Evolutionary conservation across 2,113 vertebrate species (phyloP).

Genomic region (Elephas maximus): DNA sequence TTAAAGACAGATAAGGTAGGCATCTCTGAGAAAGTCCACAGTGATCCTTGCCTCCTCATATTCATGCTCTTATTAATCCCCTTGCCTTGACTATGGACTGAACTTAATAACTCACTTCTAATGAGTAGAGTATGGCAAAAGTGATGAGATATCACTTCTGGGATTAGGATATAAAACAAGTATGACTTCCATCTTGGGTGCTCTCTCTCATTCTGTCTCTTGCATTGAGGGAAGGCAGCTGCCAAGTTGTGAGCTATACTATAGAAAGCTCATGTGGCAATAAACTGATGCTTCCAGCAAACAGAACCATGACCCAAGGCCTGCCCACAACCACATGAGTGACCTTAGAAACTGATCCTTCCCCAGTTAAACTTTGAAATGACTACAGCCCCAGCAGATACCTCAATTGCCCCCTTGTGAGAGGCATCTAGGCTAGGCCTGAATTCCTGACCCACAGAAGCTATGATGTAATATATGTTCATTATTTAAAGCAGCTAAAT

Average conservation of each 20-base stretch:
- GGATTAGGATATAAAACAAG: background rate
- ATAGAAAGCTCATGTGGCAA: background rate
- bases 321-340: background rate
- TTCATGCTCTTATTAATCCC: background rate
- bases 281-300: background rate
- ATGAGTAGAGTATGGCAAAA: background rate
- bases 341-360: background rate
- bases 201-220: background rate
- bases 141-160: background rate
- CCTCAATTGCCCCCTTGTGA: background rate
- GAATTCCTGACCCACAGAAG: background rate
- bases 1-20: background rate
- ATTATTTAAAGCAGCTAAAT: background rate
- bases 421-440: background rate
- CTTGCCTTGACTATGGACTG: background rate
- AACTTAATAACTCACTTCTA: background rate
- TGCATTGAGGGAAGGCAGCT: background rate
- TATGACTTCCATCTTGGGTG: background rate
- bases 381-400: background rate
- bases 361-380: background rate
- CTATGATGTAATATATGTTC: background rate
- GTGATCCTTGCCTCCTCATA: background rate
- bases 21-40: rapidly evolving
- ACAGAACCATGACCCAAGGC: background rate
- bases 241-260: background rate